phyloP scores from a whole-genome alignment of 2,113 vertebrate genomes.

The Mirounga angustirostris region DNA sequence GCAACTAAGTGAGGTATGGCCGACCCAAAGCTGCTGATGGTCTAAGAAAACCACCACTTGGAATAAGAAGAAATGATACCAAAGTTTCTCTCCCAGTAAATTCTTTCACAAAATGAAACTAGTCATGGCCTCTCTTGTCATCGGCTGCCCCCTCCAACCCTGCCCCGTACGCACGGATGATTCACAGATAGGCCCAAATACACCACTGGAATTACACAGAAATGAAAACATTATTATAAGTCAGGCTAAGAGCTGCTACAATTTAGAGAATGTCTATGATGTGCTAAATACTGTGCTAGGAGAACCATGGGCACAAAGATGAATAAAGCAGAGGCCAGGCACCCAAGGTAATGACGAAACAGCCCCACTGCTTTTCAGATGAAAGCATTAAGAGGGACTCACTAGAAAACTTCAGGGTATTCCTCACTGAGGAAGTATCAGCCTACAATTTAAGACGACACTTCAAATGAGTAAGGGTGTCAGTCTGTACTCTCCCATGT shows the following conservation, averaged over 20 bases:
- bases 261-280: not conserved
- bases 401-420: not conserved
- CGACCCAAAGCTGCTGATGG: not conserved
- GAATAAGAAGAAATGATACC: not conserved
- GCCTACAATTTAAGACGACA: not conserved
- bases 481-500: not conserved
- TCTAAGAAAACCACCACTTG: not conserved
- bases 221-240: not conserved
- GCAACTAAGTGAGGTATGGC: not conserved
- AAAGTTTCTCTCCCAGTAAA: not conserved
- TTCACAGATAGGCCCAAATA: not conserved
- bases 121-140: not conserved
- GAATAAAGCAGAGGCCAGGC: not conserved
- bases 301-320: not conserved
- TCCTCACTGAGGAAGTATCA: not conserved
- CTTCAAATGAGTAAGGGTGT: not conserved
- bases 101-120: not conserved
- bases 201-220: not conserved
- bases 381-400: conserved; percentile 7
- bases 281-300: not conserved
- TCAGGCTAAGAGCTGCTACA: not conserved
- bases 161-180: not conserved
- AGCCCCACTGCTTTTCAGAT: not conserved
- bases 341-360: not conserved
- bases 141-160: not conserved